A percentile compares a stretch with the other conserved stretches of the same genome.
Evolutionary conservation across 1,140 invertebrate genomes (phyloP).

Genomic region (Caenorhabditis remanei): DNA sequence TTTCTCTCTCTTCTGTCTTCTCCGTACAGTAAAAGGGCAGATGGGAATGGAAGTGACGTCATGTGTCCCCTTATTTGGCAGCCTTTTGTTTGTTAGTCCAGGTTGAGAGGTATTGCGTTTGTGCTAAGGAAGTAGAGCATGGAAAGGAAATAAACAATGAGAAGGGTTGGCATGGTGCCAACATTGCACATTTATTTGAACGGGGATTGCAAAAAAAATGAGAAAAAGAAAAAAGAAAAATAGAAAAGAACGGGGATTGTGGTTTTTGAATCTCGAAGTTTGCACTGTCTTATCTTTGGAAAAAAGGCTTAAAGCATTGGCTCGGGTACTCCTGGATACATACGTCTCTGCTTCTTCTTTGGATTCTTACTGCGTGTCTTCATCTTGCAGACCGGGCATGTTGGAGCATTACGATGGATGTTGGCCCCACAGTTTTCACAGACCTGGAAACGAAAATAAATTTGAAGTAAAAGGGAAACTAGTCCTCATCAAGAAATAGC

Average conservation of each 20-base stretch:
- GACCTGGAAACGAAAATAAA: slow-evolving; percentile 80
- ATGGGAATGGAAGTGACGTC: too few relatives aligned
- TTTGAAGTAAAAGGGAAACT: background rate
- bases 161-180: background rate
- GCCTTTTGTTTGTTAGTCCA: too few relatives aligned
- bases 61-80: too few relatives aligned
- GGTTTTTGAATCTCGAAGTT: background rate
- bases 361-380: slow-evolving; percentile 96
- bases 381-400: slow-evolving; percentile 97
- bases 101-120: too few relatives aligned
- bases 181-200: background rate
- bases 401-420: slow-evolving; percentile 98
- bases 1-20: background rate
- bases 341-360: slow-evolving; percentile 37
- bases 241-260: background rate
- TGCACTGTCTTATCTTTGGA: background rate
- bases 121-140: too few relatives aligned
- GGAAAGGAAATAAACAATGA: background rate
- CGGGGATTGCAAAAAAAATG: background rate
- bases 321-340: slow-evolving; percentile 1
- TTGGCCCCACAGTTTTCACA: slow-evolving; percentile 98
- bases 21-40: background rate
- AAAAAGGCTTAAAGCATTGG: background rate
- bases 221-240: background rate
- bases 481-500: too few relatives aligned